Percentiles rank a stretch among this genome's conserved stretches.
phyloP scores from a whole-genome alignment of 2,888 invertebrate genomes.

The Lamellibrachia columna region DNA sequence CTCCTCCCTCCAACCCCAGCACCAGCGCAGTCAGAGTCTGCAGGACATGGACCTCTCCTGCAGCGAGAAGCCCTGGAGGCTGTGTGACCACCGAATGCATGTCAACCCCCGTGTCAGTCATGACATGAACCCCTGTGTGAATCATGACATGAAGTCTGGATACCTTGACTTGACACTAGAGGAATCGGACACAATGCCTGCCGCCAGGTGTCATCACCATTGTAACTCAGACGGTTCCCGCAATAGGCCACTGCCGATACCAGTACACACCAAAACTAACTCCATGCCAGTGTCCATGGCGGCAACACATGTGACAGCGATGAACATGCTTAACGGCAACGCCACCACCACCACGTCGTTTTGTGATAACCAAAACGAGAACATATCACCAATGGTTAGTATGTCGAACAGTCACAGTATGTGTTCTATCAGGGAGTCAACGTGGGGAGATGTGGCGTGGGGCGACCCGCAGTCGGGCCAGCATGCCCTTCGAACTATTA shows the following conservation, averaged over 20 bases:
- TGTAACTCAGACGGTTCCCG: not conserved
- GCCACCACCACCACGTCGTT: not conserved
- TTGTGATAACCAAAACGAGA: not conserved
- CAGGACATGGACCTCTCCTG: not conserved
- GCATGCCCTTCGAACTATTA: conserved; percentile 1
- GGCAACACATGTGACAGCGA: not conserved
- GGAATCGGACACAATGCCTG: not conserved
- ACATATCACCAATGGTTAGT: not conserved
- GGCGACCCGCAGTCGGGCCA: not conserved
- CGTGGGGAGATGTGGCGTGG: not conserved
- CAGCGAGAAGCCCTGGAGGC: not conserved
- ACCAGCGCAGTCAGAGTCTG: not conserved
- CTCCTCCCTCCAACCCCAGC: not conserved
- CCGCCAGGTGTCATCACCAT: not conserved
- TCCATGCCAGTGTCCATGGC: not conserved
- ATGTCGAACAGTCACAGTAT: conserved; percentile 4
- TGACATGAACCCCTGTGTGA: not conserved
- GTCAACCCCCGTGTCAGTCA: not conserved
- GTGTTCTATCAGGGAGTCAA: not conserved
- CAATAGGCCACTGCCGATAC: not conserved
- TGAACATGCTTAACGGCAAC: not conserved
- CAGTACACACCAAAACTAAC: not conserved
- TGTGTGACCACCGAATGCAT: not conserved
- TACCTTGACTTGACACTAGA: not conserved
- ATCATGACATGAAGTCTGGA: not conserved